Evolutionary conservation across 1,140 invertebrate genomes (phyloP).

Genomic region (Pseudomyrmex flavicornis): DNA sequence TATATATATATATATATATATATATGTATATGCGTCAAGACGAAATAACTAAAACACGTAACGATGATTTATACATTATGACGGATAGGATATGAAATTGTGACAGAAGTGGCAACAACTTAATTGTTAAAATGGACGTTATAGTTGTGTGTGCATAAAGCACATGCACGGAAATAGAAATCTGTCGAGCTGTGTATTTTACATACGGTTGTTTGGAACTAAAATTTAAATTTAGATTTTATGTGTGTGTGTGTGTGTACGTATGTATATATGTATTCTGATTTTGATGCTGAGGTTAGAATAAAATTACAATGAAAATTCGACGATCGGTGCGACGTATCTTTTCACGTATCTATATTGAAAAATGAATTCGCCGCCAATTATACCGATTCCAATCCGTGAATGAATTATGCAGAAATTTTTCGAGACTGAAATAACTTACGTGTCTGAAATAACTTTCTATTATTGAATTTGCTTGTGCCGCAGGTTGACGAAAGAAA

Average conservation of each 20-base stretch:
- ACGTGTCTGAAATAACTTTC: constrained; percentile 27
- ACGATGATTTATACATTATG: too few relatives aligned
- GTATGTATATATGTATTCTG: neutral
- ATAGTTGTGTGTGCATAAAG: neutral
- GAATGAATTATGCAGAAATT: constrained; percentile 38
- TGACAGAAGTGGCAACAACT: too few relatives aligned
- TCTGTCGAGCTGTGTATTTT: neutral
- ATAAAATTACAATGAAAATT: constrained; percentile 9
- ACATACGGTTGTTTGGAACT: neutral
- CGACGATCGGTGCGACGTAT: neutral
- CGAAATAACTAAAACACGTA: too few relatives aligned
- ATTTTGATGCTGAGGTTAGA: neutral
- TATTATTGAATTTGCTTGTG: neutral
- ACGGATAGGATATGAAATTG: too few relatives aligned
- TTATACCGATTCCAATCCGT: neutral
- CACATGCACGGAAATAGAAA: neutral
- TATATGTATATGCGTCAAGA: too few relatives aligned
- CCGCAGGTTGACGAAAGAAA: constrained; percentile 33
- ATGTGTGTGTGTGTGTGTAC: too few relatives aligned
- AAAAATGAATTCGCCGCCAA: constrained; percentile 10
- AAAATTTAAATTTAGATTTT: constrained; percentile 6
- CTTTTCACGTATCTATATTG: constrained; percentile 1
- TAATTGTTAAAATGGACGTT: neutral
- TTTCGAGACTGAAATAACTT: constrained; percentile 46
- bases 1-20: too few relatives aligned